A percentile compares a stretch with the other conserved stretches of the same genome.
These are phyloP conservation scores for Allolobophora icterica DNA, from an alignment of 2,888 invertebrate genomes.

Conservation along the genomic window DNA sequence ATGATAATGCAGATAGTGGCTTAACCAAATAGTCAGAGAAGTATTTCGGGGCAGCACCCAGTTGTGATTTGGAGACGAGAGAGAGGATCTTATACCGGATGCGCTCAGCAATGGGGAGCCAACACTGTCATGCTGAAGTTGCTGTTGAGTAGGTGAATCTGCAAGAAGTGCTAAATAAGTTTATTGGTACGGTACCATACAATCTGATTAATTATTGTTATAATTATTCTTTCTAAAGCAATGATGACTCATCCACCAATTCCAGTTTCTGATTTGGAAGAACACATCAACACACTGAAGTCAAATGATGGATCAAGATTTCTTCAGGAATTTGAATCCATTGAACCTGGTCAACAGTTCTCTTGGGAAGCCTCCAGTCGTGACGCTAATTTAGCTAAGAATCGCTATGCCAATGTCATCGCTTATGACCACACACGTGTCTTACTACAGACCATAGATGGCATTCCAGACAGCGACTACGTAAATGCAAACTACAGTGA, in stretches of 20 bases:
- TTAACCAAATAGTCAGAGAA: too few species aligned
- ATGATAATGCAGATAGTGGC: too few species aligned
- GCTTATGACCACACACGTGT: conserved; percentile 40
- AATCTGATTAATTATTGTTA: neutral
- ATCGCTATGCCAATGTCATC: conserved; percentile 37
- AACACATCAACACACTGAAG: conserved; percentile 94
- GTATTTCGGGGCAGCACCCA: too few species aligned
- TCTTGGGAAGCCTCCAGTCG: conserved; percentile 97
- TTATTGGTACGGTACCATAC: neutral
- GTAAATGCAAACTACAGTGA: conserved; percentile 38
- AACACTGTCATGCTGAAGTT: too few species aligned
- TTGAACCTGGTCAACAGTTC: conserved; percentile 98
- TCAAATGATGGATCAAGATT: conserved; percentile 94
- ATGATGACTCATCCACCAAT: conserved; percentile 85
- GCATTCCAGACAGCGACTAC: conserved; percentile 36
- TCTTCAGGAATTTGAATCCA: conserved; percentile 95
- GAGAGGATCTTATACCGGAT: too few species aligned
- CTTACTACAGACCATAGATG: conserved; percentile 65
- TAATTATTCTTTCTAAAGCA: conserved; percentile 50
- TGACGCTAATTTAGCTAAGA: conserved; percentile 34
- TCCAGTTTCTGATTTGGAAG: conserved; percentile 87
- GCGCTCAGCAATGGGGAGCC: too few species aligned
- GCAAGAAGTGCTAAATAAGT: neutral
- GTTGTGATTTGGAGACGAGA: too few species aligned
- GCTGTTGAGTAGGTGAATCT: neutral